Percentiles rank a stretch among this genome's conserved stretches.
Conservation (phyloP, 2,113 vertebrate species). For the Panthera tigris region DNA sequence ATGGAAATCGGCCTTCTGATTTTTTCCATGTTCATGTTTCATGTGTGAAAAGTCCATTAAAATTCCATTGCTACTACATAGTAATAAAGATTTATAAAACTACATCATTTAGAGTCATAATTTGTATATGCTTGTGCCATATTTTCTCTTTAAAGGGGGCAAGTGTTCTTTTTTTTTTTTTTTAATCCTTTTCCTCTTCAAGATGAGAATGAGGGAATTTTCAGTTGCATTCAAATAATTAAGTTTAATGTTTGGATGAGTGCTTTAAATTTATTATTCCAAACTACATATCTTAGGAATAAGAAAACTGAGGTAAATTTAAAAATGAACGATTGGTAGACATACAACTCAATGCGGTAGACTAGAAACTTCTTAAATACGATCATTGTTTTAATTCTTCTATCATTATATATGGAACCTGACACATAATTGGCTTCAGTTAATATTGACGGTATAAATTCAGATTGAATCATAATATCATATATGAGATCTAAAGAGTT, state of each 20-base stretch:
- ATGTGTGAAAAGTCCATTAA: neutral
- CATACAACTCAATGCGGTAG: neutral
- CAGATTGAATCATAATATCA: neutral
- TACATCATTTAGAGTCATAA: neutral
- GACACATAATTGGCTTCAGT: neutral
- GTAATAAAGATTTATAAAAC: neutral
- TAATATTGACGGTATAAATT: neutral
- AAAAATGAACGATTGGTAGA: neutral
- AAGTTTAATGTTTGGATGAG: neutral
- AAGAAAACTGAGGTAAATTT: neutral
- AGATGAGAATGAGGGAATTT: neutral
- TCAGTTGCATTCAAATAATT: neutral
- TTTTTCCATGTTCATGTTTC: neutral
- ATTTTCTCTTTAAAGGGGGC: neutral
- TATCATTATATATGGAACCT: neutral
- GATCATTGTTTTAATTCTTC: neutral
- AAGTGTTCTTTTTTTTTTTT: neutral
- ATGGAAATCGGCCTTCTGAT: neutral
- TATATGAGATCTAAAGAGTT: neutral
- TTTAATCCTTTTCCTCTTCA: neutral
- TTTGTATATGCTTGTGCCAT: neutral
- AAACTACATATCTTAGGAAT: neutral
- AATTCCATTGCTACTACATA: neutral
- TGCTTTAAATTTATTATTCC: neutral
- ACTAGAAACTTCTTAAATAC: neutral